phyloP scores from a whole-genome alignment of 1,140 invertebrate species.

The Drosophila sp. region DNA sequence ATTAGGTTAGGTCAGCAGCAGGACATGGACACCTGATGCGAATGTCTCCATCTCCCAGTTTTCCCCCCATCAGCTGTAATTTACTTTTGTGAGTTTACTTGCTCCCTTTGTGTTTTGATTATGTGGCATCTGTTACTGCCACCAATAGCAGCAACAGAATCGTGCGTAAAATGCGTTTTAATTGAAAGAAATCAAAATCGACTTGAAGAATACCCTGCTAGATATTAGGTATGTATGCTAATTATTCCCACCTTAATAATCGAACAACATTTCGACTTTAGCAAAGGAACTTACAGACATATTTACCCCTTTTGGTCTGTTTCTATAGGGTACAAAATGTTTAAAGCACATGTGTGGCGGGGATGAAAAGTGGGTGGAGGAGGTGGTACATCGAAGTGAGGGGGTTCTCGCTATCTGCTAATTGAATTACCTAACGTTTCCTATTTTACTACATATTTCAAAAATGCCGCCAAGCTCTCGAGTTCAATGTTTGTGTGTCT shows the following conservation, averaged over 20 bases:
- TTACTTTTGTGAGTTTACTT: not conserved
- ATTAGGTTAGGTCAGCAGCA: constrained; percentile 53
- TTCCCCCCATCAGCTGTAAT: not conserved
- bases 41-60: constrained; percentile 10
- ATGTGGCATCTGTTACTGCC: constrained; percentile 67
- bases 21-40: constrained; percentile 28
- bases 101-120: constrained; percentile 42
- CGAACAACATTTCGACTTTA: too few species aligned
- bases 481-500: constrained; percentile 17
- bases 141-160: constrained; percentile 20
- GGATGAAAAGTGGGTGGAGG: not conserved
- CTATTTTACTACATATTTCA: constrained; percentile 43
- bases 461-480: constrained; percentile 49
- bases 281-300: too few species aligned
- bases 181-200: constrained; percentile 70
- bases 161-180: constrained; percentile 75
- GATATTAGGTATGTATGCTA: not conserved
- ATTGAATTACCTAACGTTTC: constrained; percentile 70
- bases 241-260: too few species aligned
- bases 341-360: constrained; percentile 62
- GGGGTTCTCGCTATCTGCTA: constrained; percentile 49
- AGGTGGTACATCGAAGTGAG: not conserved
- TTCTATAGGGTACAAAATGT: not conserved
- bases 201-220: not conserved
- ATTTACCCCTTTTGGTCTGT: too few species aligned